Evolutionary conservation across 2,797 vertebrate species (phyloP), one percentile per base, ranked within the genome.

Genomic region (Odontamblyopus lacepedii): DNA sequence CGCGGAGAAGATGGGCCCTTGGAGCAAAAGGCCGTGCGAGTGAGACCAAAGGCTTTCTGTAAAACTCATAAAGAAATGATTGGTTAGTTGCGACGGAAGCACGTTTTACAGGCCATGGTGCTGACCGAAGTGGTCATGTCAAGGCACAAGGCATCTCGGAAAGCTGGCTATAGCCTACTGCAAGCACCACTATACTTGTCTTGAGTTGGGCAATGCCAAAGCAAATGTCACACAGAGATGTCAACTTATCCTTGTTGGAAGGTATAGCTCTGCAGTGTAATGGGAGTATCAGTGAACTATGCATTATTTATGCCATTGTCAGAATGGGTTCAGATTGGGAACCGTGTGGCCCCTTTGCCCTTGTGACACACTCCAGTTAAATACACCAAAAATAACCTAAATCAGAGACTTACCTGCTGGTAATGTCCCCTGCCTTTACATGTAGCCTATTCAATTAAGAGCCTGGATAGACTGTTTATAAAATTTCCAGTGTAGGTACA

Each of bases 1-100:
- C 89, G 90, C 83, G 87, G 92, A 85, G 75, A 76, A 75, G 70
- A 71, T 71, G 79, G 69, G 67, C 84, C 73, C 81, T 73, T 81
- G 44, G 69, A 50, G 56, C 63, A 59, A 81, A 78, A 76, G 88
- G 89, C 88, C 89, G 9, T 50, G 0, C 41, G 2, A 27, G n/a
- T 27, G 23, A 27, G 23, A 5, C 63, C 63, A 29, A 48, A 27
- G 23, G 13, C 5, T 27, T 27, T 27, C 13, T 65, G n/a, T 50
- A 16, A 18, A 27, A 50, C 41, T 48, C 62, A 63, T 16, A 44
- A 18, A 50, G 2, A 50, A 29, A 65, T 50, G 15, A 11, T 48
- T 26, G 50, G 6, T 2, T 30, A 30, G n/a, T 61, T 29, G 67
- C 55, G 44, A 62, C 50, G 50, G 60, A 56, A 48, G 11, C 29